Conservation (phyloP, 2,797 vertebrate species). For the Masticophis lateralis region DNA sequence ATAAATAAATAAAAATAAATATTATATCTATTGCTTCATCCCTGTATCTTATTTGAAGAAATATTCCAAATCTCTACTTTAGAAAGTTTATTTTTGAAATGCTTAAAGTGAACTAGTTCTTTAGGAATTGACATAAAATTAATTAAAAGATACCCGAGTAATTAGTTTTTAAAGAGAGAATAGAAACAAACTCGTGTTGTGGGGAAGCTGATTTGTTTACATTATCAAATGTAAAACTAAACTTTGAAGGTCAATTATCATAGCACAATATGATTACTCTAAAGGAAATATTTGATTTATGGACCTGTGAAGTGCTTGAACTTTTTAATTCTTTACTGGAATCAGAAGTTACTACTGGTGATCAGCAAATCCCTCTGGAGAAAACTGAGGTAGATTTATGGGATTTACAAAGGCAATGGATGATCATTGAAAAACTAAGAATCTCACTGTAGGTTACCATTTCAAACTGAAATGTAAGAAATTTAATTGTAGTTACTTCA, state of each 20-base stretch:
- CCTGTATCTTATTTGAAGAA: neutral
- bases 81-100: neutral
- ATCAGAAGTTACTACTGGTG: neutral
- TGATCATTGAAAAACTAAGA: no score
- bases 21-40: neutral
- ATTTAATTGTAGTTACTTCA: no score
- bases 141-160: neutral
- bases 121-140: neutral
- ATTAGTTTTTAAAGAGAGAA: neutral
- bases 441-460: no score
- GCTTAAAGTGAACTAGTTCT: neutral
- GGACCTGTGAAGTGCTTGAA: neutral
- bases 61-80: neutral
- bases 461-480: no score
- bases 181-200: neutral
- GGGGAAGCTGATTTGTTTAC: neutral
- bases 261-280: neutral
- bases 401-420: no score
- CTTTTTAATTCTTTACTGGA: neutral
- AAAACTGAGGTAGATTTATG: no score
- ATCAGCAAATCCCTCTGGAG: neutral
- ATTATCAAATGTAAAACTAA: neutral
- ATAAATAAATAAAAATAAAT: no score
- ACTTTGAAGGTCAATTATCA: neutral
- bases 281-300: neutral